A percentile compares a stretch with the other conserved stretches of the same genome.
Conservation (phyloP, 2,113 vertebrate genomes). For the Donacobius atricapilla region DNA sequence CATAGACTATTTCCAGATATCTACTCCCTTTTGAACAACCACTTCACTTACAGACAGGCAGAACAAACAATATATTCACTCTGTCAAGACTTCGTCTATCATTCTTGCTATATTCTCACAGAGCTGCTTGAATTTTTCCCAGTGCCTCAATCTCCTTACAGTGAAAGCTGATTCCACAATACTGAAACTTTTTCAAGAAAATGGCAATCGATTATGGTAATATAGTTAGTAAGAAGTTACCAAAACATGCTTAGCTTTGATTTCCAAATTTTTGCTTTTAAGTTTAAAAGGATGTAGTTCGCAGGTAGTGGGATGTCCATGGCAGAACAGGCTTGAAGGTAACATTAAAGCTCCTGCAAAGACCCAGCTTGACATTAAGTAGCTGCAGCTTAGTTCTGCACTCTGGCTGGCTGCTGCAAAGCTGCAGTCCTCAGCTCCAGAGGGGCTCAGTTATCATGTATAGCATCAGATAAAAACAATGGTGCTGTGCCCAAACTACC, state of each 20-base stretch:
- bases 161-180: neutral
- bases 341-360: neutral
- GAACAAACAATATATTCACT: neutral
- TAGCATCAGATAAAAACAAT: neutral
- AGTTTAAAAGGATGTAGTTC: neutral
- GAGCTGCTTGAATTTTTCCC: neutral
- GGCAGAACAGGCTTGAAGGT: neutral
- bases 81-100: neutral
- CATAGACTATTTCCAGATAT: neutral
- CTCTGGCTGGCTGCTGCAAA: neutral
- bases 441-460: neutral
- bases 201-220: neutral
- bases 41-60: neutral
- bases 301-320: neutral
- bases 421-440: neutral
- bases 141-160: neutral
- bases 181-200: neutral
- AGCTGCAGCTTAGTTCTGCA: neutral
- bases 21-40: neutral
- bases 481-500: neutral
- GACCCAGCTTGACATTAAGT: neutral
- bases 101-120: neutral
- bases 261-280: neutral
- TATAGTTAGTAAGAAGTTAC: neutral
- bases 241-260: neutral